These are phyloP conservation scores for Elgaria multicarinata DNA, from an alignment of 2,113 vertebrate genomes.

Conservation along the genomic window DNA sequence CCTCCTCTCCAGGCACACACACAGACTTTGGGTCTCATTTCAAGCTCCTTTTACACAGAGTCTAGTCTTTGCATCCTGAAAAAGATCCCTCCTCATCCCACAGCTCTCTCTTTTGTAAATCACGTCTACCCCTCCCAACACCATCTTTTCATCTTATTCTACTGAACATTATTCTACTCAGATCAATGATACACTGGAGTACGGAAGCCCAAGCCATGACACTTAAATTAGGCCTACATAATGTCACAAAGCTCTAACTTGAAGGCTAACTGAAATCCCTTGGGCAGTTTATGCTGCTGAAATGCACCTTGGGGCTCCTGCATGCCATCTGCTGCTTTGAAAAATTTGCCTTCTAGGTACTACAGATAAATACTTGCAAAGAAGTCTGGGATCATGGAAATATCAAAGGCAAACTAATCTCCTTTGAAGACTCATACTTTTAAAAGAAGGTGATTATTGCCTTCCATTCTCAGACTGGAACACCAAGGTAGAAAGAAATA, in stretches of 20 bases:
- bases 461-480: neutral
- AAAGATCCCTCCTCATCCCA: neutral
- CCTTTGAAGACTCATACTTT: neutral
- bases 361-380: neutral
- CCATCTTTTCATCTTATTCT: neutral
- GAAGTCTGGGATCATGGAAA: conserved; percentile 7
- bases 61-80: neutral
- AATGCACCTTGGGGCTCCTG: neutral
- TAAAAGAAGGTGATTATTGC: neutral
- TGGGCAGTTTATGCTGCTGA: neutral
- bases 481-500: neutral
- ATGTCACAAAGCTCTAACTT: neutral
- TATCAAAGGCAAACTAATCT: neutral
- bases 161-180: neutral
- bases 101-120: neutral
- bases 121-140: neutral
- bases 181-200: neutral
- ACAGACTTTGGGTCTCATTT: neutral
- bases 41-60: neutral
- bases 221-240: neutral
- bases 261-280: neutral
- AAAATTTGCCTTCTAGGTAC: conserved; percentile 8
- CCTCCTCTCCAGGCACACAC: too few species aligned
- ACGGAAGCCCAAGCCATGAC: neutral
- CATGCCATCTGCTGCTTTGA: conserved; percentile 2